Base-by-base conservation (phyloP, 2,888 invertebrate species). In the Linnaemya vulpina region DNA sequence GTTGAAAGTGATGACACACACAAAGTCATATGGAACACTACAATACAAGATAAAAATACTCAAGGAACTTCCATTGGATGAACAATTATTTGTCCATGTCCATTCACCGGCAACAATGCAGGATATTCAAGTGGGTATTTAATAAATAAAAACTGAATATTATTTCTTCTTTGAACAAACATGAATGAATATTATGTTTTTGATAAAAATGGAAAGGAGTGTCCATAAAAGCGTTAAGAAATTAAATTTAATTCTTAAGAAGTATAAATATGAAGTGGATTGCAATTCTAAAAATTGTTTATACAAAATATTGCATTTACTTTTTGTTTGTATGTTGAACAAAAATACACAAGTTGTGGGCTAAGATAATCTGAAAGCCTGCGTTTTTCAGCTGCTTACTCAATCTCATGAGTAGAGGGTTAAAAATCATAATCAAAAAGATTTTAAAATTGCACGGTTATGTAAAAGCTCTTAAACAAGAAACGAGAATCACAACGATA, bases 61-160 rank as follows among this genome's bases (percentile, higher is more conserved):
- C 60, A 89, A 89, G 65, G 88, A 90, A 71, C 86, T 91, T 38
- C 90, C 91, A 80, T 68, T 89, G 73, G 91, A 92, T 86, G 89
- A 90, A 82, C 89, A 91, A 75, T 87, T 91, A 76, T 92, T 89
- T 87, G 88, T 92, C 63, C 87, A 90, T 82, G 88, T 93, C 53
- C 87, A 89, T 74, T 93, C 92, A 71, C 91, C 92, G 78, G 88
- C 91, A 87, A 93, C 92, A 58, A 88, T 90, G 86, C 92, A 93
- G 87, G 89, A 88, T 86, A 89, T 92, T 86, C 88, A 91, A 90
- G 92, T 92, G 88, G 89, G 91, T 87, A 55, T 58, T 83, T 84
- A 77, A 68, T 85, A 84, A 7, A 55, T 43, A 58, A 15, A 22
- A 30, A 30, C 30, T 5, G 30, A 30, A 30, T 30, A 30, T 30